Conservation (phyloP, 2,113 vertebrate genomes). For the Pachypanchax playfairii region DNA sequence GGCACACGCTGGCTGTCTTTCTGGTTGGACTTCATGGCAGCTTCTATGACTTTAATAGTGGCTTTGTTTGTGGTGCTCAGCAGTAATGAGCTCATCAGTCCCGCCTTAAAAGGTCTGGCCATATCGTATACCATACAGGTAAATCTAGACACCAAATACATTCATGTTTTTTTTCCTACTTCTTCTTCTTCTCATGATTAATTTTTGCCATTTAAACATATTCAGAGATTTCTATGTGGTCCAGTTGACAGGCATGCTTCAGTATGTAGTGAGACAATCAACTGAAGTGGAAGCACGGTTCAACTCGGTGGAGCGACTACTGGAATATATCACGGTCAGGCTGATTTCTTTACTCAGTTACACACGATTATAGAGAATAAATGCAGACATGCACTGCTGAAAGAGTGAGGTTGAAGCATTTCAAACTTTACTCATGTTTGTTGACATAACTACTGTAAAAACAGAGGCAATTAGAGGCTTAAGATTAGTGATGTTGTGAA, state of each 20-base stretch:
- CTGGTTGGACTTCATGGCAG: conserved; percentile 77
- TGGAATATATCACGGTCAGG: conserved; percentile 76
- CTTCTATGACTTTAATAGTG: conserved; percentile 67
- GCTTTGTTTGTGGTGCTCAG: conserved; percentile 78
- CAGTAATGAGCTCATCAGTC: conserved; percentile 55
- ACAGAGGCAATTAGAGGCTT: no score
- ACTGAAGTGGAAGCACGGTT: conserved; percentile 83
- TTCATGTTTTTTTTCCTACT: neutral
- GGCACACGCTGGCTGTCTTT: conserved; percentile 83
- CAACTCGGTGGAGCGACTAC: conserved; percentile 80
- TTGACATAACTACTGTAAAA: no score
- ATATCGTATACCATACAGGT: conserved; percentile 84
- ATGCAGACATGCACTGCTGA: no score
- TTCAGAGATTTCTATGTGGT: conserved; percentile 2
- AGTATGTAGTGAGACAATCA: conserved; percentile 71
- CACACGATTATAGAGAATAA: no score
- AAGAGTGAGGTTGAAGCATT: no score
- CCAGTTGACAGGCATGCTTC: conserved; percentile 82
- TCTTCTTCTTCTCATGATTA: no score
- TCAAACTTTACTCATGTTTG: no score
- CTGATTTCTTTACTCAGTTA: no score
- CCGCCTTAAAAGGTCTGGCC: conserved; percentile 81
- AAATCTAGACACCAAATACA: neutral
- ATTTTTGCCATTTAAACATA: conserved; percentile 40
- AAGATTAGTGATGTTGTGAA: no score